A percentile compares a stretch with the other conserved stretches of the same genome.
Conservation (phyloP, 1,140 invertebrate genomes). For the Hycleus cichorii region DNA sequence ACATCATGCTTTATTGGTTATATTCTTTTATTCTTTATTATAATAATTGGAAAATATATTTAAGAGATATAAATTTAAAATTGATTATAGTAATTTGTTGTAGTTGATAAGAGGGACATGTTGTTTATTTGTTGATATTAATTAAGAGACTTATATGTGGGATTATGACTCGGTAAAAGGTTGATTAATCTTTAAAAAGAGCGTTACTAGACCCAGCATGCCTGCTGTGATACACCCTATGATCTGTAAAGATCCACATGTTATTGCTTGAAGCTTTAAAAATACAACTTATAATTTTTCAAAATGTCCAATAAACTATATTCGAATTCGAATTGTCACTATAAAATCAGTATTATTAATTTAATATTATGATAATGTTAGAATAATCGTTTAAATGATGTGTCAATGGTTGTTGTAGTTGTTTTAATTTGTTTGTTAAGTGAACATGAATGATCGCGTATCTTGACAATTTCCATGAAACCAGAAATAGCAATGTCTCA, state of each 20-base stretch:
- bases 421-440: constrained; percentile 12
- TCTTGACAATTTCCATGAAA: constrained; percentile 13
- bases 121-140: constrained; percentile 21
- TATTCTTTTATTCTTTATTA: background rate
- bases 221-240: constrained; percentile 11
- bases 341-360: no score
- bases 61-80: background rate
- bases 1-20: constrained; percentile 10
- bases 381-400: constrained; percentile 4
- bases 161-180: constrained; percentile 4
- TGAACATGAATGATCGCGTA: constrained; percentile 19
- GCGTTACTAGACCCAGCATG: constrained; percentile 12
- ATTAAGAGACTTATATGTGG: constrained; percentile 16
- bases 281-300: constrained; percentile 7
- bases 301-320: background rate
- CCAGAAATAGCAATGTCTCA: background rate
- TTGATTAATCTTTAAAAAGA: constrained; percentile 17
- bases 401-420: background rate
- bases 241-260: constrained; percentile 13
- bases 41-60: background rate
- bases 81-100: background rate
- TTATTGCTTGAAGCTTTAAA: constrained; percentile 10
- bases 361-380: no score
- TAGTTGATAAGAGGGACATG: constrained; percentile 2
- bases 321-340: no score